Base-by-base conservation (phyloP, 2,113 vertebrate genomes). In the Argyrosomus japonicus region DNA sequence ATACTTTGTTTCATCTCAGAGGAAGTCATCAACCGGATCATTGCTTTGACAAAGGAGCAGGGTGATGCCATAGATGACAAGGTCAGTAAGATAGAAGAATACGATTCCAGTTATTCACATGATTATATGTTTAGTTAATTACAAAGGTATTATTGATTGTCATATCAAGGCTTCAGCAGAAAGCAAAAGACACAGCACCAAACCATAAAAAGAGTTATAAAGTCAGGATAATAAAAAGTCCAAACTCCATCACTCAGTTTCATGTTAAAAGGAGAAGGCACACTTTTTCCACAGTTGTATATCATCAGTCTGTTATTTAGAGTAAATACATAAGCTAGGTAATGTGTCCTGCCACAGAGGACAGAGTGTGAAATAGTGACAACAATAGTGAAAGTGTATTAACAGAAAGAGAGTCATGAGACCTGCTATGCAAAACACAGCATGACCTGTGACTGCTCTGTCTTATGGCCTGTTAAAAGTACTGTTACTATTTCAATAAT, bases 31-130 rank as follows among this genome's bases (percentile, higher is more conserved):
- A 85, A 86, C 82, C 93, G 92, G 77, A 96, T 99, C 2, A 95
- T 96, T 3, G 83, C 82, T 18, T 65, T 97, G 77, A 96, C 97
- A 36, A 96, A 94, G 74, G 87, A 89, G 0, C 75, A 96, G 60
- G 97, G 97, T 0, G 95, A 97, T 17, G 91, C 93, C 62, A 93
- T 97, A 50, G 93, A 97, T n/a, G 69, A 71, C 32, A 95, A 97
- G 97, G 98, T 99, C 50, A 89, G 95, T 78, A 12, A 40, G 36
- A 40, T 40, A 40, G 36, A 8, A 9, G 8, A 40, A 40, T 40
- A 40, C 9, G 0, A 36, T 40, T 57, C 36, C 0, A 18, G 19
- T 36, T 67, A 10, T 67, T 23, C 32, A 48, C 11, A 15, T 23
- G 43, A 50, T 36, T 2, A 21, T 19, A 12, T 13, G 4, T 36